These are phyloP conservation scores for Callithrix jacchus DNA, from an alignment of 2,113 vertebrate genomes.

Conservation along the genomic window DNA sequence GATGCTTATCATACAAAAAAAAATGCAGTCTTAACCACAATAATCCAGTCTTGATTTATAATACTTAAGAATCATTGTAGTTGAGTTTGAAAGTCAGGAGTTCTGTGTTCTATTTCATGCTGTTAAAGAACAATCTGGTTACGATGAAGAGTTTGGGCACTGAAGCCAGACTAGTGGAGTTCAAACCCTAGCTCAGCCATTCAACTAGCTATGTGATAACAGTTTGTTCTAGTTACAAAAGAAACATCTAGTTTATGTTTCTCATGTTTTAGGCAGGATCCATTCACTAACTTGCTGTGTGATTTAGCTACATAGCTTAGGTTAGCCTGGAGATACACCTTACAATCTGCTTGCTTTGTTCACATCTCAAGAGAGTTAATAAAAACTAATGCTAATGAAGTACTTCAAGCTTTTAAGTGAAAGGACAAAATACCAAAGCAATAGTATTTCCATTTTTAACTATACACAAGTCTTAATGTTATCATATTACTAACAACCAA, in stretches of 20 bases:
- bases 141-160: neutral
- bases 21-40: neutral
- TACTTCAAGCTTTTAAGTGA: neutral
- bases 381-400: neutral
- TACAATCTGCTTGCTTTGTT: neutral
- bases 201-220: neutral
- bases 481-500: neutral
- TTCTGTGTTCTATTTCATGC: neutral
- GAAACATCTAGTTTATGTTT: neutral
- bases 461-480: neutral
- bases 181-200: neutral
- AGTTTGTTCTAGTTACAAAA: neutral
- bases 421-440: constrained; percentile 15
- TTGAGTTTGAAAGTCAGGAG: neutral
- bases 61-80: neutral
- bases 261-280: neutral
- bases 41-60: neutral
- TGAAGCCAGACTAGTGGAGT: neutral
- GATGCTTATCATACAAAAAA: neutral
- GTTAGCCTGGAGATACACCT: neutral
- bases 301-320: neutral
- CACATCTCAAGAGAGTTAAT: neutral
- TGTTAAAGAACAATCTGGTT: neutral
- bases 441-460: neutral
- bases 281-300: neutral